Conservation (phyloP, 2,113 vertebrate genomes). For the Xenus cinereus region DNA sequence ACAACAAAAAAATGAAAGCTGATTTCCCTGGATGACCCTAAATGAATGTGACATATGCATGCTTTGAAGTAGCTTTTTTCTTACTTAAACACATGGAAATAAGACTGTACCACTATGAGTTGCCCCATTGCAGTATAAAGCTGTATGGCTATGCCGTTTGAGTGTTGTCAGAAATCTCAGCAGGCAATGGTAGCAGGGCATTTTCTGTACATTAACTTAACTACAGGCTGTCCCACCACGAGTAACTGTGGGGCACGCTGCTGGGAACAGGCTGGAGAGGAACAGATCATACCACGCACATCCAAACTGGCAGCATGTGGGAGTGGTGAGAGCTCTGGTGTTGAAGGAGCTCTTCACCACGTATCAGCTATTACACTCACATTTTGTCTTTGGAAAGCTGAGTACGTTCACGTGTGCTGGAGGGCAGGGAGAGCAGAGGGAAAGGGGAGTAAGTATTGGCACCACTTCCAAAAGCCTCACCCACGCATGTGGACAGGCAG, state of each 20-base stretch:
- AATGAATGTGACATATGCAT: not conserved
- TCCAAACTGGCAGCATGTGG: not conserved
- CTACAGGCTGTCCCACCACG: fast-evolving
- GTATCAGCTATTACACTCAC: not conserved
- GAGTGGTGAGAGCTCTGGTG: not conserved
- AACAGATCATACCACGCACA: not conserved
- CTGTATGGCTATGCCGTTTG: not conserved
- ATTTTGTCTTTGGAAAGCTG: not conserved
- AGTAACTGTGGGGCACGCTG: not conserved
- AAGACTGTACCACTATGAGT: not conserved
- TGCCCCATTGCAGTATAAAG: not conserved
- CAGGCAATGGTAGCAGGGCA: not conserved
- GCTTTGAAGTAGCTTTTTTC: not conserved
- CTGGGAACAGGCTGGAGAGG: not conserved
- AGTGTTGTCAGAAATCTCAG: not conserved
- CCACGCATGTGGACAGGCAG: fast-evolving
- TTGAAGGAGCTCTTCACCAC: not conserved
- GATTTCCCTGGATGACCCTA: not conserved
- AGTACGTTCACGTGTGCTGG: not conserved
- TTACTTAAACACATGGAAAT: not conserved
- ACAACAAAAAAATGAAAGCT: not conserved
- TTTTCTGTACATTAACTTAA: not conserved
- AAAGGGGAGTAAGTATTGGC: not conserved
- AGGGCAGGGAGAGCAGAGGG: not conserved
- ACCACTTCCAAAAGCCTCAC: not conserved